phyloP scores from a whole-genome alignment of 2,113 vertebrate genomes.

The Telmatochromis bifrenatus region DNA sequence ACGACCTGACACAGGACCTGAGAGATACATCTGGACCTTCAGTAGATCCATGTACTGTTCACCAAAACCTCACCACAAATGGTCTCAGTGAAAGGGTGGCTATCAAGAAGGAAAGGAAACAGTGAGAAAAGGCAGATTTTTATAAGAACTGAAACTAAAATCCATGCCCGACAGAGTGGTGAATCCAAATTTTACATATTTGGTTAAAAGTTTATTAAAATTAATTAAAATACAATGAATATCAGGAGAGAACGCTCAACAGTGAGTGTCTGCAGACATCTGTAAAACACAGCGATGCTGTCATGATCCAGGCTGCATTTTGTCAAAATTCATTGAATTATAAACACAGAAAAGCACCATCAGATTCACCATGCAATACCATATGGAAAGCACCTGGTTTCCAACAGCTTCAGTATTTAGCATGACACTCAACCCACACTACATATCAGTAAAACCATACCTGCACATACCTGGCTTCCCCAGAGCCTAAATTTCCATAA shows the following conservation, averaged over 20 bases:
- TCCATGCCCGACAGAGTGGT: background rate
- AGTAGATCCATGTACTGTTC: background rate
- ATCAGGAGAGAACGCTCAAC: fast-evolving
- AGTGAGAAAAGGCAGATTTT: background rate
- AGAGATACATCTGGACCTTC: background rate
- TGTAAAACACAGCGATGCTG: background rate
- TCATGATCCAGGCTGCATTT: background rate
- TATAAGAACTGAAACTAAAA: background rate
- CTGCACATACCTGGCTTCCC: background rate
- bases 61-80: background rate
- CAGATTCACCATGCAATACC: background rate
- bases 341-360: background rate
- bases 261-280: background rate
- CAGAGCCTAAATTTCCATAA: background rate
- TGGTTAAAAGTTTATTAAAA: background rate
- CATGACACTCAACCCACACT: background rate
- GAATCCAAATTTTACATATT: background rate
- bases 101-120: background rate
- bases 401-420: background rate
- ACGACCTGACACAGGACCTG: background rate
- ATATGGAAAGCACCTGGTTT: background rate
- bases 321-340: background rate
- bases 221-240: background rate
- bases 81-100: background rate
- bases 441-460: background rate